Conservation (phyloP, 2,113 vertebrate genomes). For the Spilogale gracilis region DNA sequence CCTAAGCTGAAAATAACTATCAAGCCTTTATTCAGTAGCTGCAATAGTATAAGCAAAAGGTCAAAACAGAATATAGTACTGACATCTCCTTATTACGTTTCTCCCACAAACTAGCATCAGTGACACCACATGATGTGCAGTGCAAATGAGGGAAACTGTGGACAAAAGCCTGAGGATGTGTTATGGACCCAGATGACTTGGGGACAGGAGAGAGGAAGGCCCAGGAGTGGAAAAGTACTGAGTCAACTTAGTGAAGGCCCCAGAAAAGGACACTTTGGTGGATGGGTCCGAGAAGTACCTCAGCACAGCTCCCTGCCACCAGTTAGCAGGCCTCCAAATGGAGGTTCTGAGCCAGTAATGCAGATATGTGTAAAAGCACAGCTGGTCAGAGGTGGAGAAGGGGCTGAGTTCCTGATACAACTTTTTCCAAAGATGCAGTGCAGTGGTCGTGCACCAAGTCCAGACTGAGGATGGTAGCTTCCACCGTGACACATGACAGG, state of each 20-base stretch:
- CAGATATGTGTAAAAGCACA: background rate
- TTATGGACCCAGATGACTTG: background rate
- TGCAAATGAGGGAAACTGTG: background rate
- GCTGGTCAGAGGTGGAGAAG: background rate
- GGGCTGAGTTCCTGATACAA: background rate
- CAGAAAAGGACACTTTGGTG: background rate
- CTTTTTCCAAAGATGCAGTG: background rate
- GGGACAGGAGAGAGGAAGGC: background rate
- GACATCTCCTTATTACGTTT: background rate
- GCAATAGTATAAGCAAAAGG: background rate
- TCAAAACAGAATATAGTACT: background rate
- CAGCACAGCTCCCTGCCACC: background rate
- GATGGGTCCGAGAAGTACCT: background rate
- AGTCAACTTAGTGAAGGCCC: background rate
- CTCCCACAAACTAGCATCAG: no score
- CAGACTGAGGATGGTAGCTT: background rate
- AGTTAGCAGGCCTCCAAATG: background rate
- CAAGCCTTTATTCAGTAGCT: background rate
- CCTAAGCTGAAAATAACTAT: background rate
- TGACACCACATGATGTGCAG: background rate
- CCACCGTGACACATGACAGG: background rate
- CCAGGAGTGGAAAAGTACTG: background rate
- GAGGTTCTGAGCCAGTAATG: background rate
- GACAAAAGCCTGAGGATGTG: background rate
- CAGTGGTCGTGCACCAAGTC: background rate